A percentile compares a stretch with the other conserved stretches of the same genome.
Evolutionary conservation across 2,113 vertebrate genomes (phyloP).

Genomic region (Rallus limicola): DNA sequence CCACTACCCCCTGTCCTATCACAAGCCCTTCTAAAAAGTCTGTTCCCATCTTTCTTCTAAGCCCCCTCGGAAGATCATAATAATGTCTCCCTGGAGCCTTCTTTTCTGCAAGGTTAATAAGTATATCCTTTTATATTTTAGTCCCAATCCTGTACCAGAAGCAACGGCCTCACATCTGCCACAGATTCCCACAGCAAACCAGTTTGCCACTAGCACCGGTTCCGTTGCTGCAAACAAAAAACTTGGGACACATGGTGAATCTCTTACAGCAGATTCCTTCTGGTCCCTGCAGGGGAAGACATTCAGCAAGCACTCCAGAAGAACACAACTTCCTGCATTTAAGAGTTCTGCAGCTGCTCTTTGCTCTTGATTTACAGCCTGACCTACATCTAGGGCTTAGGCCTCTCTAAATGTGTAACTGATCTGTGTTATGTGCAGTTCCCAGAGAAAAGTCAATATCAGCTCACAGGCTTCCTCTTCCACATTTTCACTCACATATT

Average conservation of each 20-base stretch:
- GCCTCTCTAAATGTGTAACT: background rate
- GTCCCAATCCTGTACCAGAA: background rate
- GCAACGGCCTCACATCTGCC: background rate
- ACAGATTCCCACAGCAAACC: background rate
- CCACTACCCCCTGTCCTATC: too few species aligned
- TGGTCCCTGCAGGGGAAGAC: background rate
- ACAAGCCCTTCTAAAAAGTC: background rate
- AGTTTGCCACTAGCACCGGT: background rate
- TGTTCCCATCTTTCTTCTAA: background rate
- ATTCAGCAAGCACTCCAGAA: background rate
- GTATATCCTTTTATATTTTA: background rate
- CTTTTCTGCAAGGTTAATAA: background rate
- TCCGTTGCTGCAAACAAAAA: background rate
- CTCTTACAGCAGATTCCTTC: background rate
- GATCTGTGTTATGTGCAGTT: background rate
- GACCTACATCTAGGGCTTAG: background rate
- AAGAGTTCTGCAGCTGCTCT: conserved; percentile 10
- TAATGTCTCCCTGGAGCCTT: background rate
- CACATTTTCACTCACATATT: background rate
- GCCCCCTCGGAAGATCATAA: background rate
- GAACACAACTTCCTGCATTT: background rate
- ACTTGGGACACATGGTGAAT: rapidly evolving
- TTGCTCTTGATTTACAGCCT: background rate
- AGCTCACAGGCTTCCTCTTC: background rate
- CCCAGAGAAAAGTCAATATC: background rate